Evolutionary conservation across 2,113 vertebrate genomes (phyloP), one percentile per base, ranked within the genome.

Genomic region (Chaetorhynchus papuensis): DNA sequence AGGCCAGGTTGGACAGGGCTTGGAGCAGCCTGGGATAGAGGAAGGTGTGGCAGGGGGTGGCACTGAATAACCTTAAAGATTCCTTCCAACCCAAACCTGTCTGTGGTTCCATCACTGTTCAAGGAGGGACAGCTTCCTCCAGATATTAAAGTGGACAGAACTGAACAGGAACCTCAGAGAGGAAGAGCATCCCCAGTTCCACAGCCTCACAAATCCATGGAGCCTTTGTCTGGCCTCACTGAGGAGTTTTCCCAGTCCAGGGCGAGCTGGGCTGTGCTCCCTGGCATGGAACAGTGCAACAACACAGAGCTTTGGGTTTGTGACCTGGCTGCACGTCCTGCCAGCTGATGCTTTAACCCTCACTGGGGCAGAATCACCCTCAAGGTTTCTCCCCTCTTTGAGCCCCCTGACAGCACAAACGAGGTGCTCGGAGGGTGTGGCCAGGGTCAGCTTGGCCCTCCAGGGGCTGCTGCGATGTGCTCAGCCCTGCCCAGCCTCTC

Each of bases 221-320:
- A 74, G 45, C 37, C 52, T 23, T 49, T 39, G 47, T 31, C 60
- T 71, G 21, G 4, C 28, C 72, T 14, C n/a, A 39, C 15, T 7
- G 65, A 18, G 3, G 4, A 52, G n/a, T 50, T 57, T 84, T 90
- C 66, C 45, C 18, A 11, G 31, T 7, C 44, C 57, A 59, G 35
- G 37, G 30, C 0, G 0, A 75, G 64, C 70, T 0, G 1, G 44
- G 41, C 37, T 65, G 59, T 50, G 45, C 31, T 86, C 10, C 2
- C 68, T 33, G 47, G 17, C 1, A 3, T 33, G 39, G 57, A 83
- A 33, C n/a, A 56, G 30, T 24, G 28, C 49, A 54, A 47, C n/a
- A 30, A 24, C 30, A 54, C 3, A 53, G 28, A 53, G 44, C 42
- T 80, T 80, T 83, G 45, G 30, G 49, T 72, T 41, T 78, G 54